These are phyloP conservation scores for Acinonyx jubatus DNA, from an alignment of 2,113 vertebrate species.

Conservation along the genomic window DNA sequence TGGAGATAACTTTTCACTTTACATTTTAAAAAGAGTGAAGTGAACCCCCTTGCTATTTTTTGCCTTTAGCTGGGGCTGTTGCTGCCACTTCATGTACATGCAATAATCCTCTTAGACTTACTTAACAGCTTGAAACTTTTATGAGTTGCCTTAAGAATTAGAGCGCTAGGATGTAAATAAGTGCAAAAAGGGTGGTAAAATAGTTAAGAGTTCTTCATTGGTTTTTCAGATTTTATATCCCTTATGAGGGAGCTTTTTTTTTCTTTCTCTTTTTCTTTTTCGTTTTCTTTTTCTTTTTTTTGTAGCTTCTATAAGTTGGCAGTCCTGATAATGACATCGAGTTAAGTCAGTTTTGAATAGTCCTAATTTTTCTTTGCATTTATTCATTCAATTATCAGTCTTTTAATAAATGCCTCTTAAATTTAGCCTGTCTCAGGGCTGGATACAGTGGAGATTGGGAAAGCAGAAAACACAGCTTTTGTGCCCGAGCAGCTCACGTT, in stretches of 20 bases:
- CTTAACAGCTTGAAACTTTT: background rate
- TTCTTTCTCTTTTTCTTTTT: background rate
- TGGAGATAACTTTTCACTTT: background rate
- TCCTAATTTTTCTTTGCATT: conserved; percentile 15
- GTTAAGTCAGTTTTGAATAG: conserved; percentile 25
- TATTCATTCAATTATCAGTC: background rate
- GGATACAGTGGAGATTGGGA: background rate
- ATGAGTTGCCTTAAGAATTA: conserved; percentile 10
- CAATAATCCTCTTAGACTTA: background rate
- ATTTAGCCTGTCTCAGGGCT: background rate
- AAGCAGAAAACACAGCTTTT: background rate
- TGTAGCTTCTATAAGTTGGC: background rate
- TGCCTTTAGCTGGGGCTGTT: background rate
- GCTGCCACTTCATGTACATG: background rate
- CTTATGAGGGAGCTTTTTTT: background rate
- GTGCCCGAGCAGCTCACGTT: background rate
- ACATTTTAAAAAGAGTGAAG: conserved; percentile 36
- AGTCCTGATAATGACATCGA: background rate
- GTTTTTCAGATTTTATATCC: conserved; percentile 12
- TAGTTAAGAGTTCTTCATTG: background rate
- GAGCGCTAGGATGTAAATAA: conserved; percentile 9
- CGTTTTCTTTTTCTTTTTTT: background rate
- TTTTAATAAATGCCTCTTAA: background rate
- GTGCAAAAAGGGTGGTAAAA: background rate
- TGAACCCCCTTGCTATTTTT: background rate